Percentiles rank a stretch among this genome's conserved stretches.
Evolutionary conservation across 2,888 invertebrate genomes (phyloP).

Genomic region (Blastobasis lacticolella): DNA sequence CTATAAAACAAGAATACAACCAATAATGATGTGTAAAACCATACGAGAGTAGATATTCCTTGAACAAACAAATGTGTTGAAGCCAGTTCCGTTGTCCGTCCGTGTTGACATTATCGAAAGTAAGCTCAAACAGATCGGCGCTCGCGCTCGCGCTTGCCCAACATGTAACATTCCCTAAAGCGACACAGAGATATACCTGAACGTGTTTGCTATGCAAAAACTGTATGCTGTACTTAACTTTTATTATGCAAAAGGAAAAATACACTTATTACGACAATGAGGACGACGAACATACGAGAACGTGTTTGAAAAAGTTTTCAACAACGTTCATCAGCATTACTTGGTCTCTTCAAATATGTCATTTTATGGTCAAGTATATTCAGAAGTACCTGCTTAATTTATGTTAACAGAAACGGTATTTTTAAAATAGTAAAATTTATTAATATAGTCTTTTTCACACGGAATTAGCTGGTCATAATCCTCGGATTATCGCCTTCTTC

Average conservation of each 20-base stretch:
- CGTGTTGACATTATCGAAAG: conserved; percentile 68
- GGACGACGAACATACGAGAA: too few relatives aligned
- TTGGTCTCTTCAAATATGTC: too few relatives aligned
- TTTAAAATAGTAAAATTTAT: too few relatives aligned
- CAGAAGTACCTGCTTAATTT: too few relatives aligned
- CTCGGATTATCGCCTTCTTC: conserved; percentile 4
- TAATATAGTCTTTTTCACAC: conserved; percentile 3
- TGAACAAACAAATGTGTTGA: conserved; percentile 44
- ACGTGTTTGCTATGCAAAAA: conserved; percentile 18
- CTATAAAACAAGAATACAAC: background rate
- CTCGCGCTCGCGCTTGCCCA: conserved; percentile 37
- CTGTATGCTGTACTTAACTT: background rate
- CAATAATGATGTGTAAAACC: conserved; percentile 34
- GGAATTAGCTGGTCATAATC: conserved; percentile 4
- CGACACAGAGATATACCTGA: conserved; percentile 34
- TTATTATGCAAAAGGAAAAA: too few relatives aligned
- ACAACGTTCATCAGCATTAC: too few relatives aligned
- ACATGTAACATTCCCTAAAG: conserved; percentile 54
- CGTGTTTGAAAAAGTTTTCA: too few relatives aligned
- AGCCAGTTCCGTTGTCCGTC: conserved; percentile 58
- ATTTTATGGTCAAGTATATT: too few relatives aligned
- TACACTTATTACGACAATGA: too few relatives aligned
- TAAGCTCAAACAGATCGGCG: conserved; percentile 53
- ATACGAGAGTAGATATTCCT: too few relatives aligned
- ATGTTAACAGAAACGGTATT: too few relatives aligned